Conservation (phyloP, 2,797 vertebrate species). For the Parambassis ranga region DNA sequence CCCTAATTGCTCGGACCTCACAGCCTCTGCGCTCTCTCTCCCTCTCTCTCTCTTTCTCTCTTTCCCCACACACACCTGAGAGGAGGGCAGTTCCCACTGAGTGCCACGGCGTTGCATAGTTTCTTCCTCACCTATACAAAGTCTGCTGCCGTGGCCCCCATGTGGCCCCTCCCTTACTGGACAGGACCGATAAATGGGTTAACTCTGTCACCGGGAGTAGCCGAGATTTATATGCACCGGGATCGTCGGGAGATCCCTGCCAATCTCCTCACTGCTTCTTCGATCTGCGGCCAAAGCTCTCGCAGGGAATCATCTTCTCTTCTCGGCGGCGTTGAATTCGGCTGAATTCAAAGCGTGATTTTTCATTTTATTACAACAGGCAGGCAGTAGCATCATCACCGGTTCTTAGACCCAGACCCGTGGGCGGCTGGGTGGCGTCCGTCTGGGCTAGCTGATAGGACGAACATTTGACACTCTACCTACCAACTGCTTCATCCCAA, state of each 20-base stretch:
- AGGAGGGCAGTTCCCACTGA: conserved; percentile 29
- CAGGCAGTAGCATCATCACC: conserved; percentile 19
- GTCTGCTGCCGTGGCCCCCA: conserved; percentile 37
- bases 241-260: conserved; percentile 52
- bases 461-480: conserved; percentile 36
- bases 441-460: conserved; percentile 65
- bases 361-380: conserved; percentile 1
- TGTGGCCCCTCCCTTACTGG: conserved; percentile 57
- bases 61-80: conserved; percentile 27
- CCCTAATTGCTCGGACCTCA: conserved; percentile 51
- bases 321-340: conserved; percentile 22
- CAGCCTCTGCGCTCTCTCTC: background rate
- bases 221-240: conserved; percentile 37
- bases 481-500: conserved; percentile 42
- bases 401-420: conserved; percentile 67
- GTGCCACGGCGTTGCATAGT: conserved; percentile 26
- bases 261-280: conserved; percentile 18
- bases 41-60: background rate
- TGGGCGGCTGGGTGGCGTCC: conserved; percentile 73
- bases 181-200: conserved; percentile 59
- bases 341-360: conserved; percentile 26
- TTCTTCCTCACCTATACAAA: conserved; percentile 39
- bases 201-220: conserved; percentile 49
- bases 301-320: conserved; percentile 9
- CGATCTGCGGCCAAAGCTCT: conserved; percentile 34